A percentile compares a stretch with the other conserved stretches of the same genome.
Evolutionary conservation across 2,888 invertebrate species (phyloP).

Genomic region (Trichogramma evanescens): DNA sequence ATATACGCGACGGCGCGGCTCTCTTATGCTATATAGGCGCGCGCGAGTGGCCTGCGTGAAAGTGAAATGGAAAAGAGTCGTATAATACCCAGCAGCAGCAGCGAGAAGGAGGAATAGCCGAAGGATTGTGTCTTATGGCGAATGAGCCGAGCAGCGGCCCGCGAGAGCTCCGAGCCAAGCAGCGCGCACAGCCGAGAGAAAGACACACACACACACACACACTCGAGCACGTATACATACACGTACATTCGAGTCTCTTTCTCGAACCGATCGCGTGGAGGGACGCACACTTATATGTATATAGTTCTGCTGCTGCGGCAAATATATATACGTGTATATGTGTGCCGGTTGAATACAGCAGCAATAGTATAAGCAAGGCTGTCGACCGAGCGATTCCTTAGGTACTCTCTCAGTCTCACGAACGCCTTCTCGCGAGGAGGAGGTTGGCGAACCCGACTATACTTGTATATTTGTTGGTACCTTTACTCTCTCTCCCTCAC

Average conservation of each 20-base stretch:
- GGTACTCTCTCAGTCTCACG: conserved; percentile 42
- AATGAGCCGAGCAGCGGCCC: too few species aligned
- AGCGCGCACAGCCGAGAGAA: too few species aligned
- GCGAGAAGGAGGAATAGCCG: too few species aligned
- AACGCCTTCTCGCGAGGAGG: conserved; percentile 39
- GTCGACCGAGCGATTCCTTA: conserved; percentile 35
- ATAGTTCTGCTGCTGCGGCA: conserved; percentile 21
- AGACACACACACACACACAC: too few species aligned
- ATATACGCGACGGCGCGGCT: conserved; percentile 2
- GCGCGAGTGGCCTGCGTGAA: background rate
- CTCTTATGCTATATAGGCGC: background rate
- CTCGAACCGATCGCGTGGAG: too few species aligned
- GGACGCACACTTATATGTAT: background rate
- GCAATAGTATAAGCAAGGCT: conserved; percentile 33
- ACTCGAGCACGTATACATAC: too few species aligned
- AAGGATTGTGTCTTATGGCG: too few species aligned
- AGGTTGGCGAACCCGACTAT: conserved; percentile 27
- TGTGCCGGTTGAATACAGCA: background rate
- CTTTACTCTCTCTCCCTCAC: background rate
- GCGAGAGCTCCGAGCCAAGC: too few species aligned
- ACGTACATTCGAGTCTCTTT: too few species aligned
- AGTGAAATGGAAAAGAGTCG: too few species aligned
- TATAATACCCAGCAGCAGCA: too few species aligned
- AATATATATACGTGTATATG: conserved; percentile 1
- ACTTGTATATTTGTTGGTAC: too few species aligned